Base-by-base conservation (phyloP, 2,888 invertebrate species). In the Chironomus riparius region DNA sequence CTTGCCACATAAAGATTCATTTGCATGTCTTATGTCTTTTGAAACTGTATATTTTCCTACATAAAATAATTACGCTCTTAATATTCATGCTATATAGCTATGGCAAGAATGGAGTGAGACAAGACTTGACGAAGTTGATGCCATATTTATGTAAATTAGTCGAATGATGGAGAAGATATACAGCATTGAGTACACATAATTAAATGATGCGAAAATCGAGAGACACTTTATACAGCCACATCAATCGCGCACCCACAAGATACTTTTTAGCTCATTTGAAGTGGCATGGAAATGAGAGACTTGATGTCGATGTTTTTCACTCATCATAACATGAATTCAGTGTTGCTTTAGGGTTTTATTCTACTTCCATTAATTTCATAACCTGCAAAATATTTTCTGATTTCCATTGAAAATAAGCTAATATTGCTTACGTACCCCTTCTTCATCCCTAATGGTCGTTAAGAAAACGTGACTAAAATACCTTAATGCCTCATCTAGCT, bases 151-250 rank as follows among this genome's bases (percentile, higher is more conserved):
- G 71, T 71, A 71, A 56, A 50, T 70, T 70, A 70, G 65, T 12
- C 28, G 48, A 69, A 10, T 13, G 15, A 47, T 28, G 18, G 3
- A 68, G 68, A 48, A 48, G 47, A 47, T n/a, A 38, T 10, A 38
- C 38, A 38, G 38, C 38, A 38, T 10, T 38, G 38, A 38, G 24
- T n/a, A 22, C 13, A 68, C 62, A 74, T 74, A 74, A 74, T 74
- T 74, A 74, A 74, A 74, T 74, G 74, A 74, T 74, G 74, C 74
- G 74, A 74, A 68, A 47, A 68, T 74, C 47, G 38, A 65, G n/a
- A 18, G 48, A 47, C 38, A 38, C 38, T 38, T 38, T 38, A 38
- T 38, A 38, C 38, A 38, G 10, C 38, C 38, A 38, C 38, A 38
- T 38, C 38, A 38, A 38, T 38, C 38, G 38, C 10, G 38, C 10